A percentile compares a stretch with the other conserved stretches of the same genome.
Conservation (phyloP, 1,140 invertebrate species). For the Neodiprion pinetum region DNA sequence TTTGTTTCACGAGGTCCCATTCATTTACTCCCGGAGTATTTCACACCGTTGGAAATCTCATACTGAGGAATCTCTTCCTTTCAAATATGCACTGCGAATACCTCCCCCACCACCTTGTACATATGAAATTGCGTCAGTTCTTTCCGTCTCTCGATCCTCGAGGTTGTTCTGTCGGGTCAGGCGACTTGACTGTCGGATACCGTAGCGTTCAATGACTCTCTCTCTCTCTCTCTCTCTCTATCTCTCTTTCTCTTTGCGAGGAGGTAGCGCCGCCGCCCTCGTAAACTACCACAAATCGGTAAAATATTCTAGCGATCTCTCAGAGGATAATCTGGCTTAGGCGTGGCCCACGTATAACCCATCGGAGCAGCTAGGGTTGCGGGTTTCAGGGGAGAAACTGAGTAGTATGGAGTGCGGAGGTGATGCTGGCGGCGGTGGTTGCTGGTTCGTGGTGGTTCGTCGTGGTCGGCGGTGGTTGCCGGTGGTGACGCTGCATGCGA, state of each 20-base stretch:
- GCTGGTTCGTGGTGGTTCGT: background rate
- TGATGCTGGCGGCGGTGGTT: background rate
- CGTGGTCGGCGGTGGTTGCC: background rate
- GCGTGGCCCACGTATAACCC: constrained; percentile 8
- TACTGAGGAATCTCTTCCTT: background rate
- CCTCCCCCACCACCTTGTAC: no score
- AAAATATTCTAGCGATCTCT: constrained; percentile 47
- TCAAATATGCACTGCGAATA: no score
- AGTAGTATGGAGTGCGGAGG: constrained; percentile 5
- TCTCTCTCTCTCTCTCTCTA: constrained; percentile 23
- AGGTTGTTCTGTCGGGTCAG: no score
- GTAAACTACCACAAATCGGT: constrained; percentile 34
- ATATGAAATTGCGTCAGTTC: no score
- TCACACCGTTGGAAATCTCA: background rate
- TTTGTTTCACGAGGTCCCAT: background rate
- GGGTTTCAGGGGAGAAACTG: background rate
- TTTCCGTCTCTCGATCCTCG: no score
- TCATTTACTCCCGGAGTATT: background rate
- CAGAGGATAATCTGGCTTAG: constrained; percentile 48
- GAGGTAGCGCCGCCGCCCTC: background rate
- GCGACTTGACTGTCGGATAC: no score
- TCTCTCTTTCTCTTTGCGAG: constrained; percentile 6
- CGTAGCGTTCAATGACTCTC: constrained; percentile 12
- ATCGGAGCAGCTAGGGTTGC: background rate
- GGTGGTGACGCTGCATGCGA: constrained; percentile 22